Conservation (phyloP, 2,113 vertebrate genomes). For the Pollimyrus isidori region DNA sequence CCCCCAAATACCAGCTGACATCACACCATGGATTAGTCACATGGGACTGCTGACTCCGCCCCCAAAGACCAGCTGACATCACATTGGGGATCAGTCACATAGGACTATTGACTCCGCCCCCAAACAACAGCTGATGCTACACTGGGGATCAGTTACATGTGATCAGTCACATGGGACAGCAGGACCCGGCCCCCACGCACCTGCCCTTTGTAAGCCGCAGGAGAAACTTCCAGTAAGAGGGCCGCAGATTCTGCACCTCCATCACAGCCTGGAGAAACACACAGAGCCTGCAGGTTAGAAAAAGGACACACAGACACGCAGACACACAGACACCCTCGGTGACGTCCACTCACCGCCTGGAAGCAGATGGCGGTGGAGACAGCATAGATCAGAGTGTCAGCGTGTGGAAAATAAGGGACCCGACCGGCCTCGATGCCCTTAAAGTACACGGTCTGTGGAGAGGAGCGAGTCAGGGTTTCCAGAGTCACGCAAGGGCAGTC, state of each 20-base stretch:
- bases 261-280: conserved; percentile 78
- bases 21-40: not conserved
- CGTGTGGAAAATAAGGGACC: conserved; percentile 89
- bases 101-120: no score
- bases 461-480: not conserved
- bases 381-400: conserved; percentile 89
- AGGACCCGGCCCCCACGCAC: conserved; percentile 54
- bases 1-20: not conserved
- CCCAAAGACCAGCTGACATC: no score
- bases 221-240: conserved; percentile 97
- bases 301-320: not conserved
- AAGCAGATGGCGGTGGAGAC: conserved; percentile 96
- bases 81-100: no score
- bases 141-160: not conserved
- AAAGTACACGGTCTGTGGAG: conserved; percentile 86
- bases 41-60: not conserved
- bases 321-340: not conserved
- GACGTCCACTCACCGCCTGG: conserved; percentile 76
- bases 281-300: not conserved
- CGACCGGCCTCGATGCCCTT: conserved; percentile 94
- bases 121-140: not conserved
- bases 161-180: not conserved
- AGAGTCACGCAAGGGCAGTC: not conserved
- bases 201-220: conserved; percentile 86
- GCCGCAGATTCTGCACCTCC: conserved; percentile 91